Evolutionary conservation across 2,888 invertebrate species (phyloP).

Genomic region (Ecliptopera silaceata): DNA sequence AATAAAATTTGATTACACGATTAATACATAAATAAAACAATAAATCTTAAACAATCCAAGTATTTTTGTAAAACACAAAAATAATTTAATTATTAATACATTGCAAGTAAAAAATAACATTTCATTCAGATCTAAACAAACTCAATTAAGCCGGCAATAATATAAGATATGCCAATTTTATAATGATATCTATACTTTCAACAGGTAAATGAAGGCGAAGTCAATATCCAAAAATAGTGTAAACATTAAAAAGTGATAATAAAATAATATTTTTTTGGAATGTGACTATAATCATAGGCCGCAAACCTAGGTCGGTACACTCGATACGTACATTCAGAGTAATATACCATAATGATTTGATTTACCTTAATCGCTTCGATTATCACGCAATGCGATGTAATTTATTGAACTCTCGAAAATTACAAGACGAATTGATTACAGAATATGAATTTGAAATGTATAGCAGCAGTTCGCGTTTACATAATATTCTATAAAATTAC

Average conservation of each 20-base stretch:
- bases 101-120: constrained; percentile 25
- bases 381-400: constrained; percentile 9
- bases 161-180: constrained; percentile 13
- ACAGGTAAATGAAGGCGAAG: constrained; percentile 34
- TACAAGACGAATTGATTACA: not conserved
- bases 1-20: constrained; percentile 2
- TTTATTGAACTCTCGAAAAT: not conserved
- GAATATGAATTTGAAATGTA: not conserved
- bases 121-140: constrained; percentile 57
- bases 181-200: not conserved
- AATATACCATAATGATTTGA: not conserved
- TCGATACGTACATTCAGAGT: not conserved
- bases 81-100: constrained; percentile 28
- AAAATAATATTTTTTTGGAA: constrained; percentile 56
- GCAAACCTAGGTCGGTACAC: constrained; percentile 14
- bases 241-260: constrained; percentile 42
- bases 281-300: constrained; percentile 47
- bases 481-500: not conserved
- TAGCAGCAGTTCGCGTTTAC: not conserved
- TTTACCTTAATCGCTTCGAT: no score
- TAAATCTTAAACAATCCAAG: constrained; percentile 6
- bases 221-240: constrained; percentile 28
- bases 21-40: constrained; percentile 11
- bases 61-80: constrained; percentile 24
- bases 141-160: constrained; percentile 23